Conservation (phyloP, 35 echinoderm and acorn worm species). For the Apostichopus californicus region DNA sequence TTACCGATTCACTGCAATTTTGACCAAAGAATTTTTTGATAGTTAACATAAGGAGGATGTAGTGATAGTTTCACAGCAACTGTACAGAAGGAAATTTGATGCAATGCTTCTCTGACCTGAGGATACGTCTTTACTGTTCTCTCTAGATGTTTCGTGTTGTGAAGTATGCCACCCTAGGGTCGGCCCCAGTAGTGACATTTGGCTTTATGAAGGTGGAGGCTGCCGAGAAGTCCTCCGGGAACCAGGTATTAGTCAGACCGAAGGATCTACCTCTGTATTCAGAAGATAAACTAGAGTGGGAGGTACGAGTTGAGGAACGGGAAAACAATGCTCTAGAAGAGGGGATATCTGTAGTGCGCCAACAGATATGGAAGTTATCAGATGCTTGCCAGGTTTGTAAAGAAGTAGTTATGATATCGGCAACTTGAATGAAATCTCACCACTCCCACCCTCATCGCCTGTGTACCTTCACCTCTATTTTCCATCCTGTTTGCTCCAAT, state of each 20-base stretch:
- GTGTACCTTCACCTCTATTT: too few relatives aligned
- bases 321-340: slow-evolving; percentile 30
- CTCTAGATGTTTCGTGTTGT: slow-evolving; percentile 21
- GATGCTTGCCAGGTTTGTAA: slow-evolving; percentile 30
- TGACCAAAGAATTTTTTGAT: too few relatives aligned
- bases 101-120: too few relatives aligned
- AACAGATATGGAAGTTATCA: slow-evolving; percentile 28
- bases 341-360: neutral
- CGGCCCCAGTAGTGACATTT: slow-evolving; percentile 39
- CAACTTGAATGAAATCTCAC: neutral
- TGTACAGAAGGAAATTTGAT: too few relatives aligned
- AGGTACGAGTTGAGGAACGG: neutral
- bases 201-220: slow-evolving; percentile 23
- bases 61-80: too few relatives aligned
- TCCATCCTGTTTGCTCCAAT: too few relatives aligned
- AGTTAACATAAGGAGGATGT: too few relatives aligned
- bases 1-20: too few relatives aligned
- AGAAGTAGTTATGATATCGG: neutral
- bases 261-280: slow-evolving; percentile 37
- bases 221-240: neutral
- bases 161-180: slow-evolving; percentile 24
- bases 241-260: neutral
- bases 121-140: too few relatives aligned
- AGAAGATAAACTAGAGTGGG: slow-evolving; percentile 15
- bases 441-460: too few relatives aligned